Evolutionary conservation across 2,113 vertebrate genomes (phyloP), one percentile per base, ranked within the genome.

Genomic region (Chaetura pelagica): DNA sequence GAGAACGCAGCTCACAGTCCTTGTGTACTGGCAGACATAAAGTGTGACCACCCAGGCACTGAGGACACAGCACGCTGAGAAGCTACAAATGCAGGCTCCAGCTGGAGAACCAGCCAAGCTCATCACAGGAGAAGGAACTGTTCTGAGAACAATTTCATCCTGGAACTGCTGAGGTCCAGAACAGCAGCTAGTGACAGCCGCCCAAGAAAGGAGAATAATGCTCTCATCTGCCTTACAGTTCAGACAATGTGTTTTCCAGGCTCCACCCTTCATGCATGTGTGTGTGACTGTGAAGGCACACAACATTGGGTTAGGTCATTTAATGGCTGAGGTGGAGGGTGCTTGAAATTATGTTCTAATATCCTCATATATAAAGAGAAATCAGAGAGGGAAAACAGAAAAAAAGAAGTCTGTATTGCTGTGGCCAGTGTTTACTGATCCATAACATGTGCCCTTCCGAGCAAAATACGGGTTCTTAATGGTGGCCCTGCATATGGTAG

Each of bases 11-110:
- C 27, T 78, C 17, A 26, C 15, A 63, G 38, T n/a, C 27, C 68
- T 74, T 54, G 48, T 35, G 34, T 57, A 20, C 76, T 84, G 82
- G 58, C 81, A 88, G 68, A 35, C 24, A 5, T 3, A 34, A 77
- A 59, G n/a, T 13, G 17, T 78, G 92, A 58, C 96, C 96, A 95
- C 93, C 69, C 79, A 92, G 76, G 69, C 83, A 55, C 87, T 89
- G 64, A 92, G 59, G 62, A 40, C 0, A 3, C 84, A 67, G 35
- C 49, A 48, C 1, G 2, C 35, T 7, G 22, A 90, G 64, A 44
- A 87, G 57, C 38, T 86, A 54, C 79, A 89, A 84, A 52, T 2
- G 7, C 42, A 90, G 35, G 48, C 55, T 94, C 48, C 79, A 90
- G 75, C 54, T 95, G 88, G 72, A 92, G 35, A 84, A 29, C 42